Evolutionary conservation across 2,113 vertebrate genomes (phyloP).

Genomic region (Falco punctatus): DNA sequence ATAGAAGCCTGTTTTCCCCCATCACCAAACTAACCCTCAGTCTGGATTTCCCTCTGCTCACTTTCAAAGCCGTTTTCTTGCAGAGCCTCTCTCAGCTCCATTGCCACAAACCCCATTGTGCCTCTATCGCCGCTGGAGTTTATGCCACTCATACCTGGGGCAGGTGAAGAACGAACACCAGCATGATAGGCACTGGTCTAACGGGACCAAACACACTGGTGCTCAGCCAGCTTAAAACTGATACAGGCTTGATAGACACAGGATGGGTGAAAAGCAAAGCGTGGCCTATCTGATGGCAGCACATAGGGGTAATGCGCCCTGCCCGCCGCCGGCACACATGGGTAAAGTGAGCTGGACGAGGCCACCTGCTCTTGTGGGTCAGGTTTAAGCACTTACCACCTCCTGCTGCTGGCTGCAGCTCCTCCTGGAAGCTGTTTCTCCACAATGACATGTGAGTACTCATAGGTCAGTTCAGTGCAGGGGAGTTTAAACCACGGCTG

Average conservation of each 20-base stretch:
- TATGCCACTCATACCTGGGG: neutral
- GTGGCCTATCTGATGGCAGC: fast-evolving
- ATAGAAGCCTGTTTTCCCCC: slow-evolving; percentile 25
- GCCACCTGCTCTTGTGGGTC: neutral
- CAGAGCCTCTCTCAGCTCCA: neutral
- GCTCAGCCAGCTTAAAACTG: neutral
- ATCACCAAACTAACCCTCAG: neutral
- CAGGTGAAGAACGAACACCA: neutral
- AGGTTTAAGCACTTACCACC: neutral
- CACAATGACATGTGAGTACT: neutral
- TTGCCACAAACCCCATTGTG: neutral
- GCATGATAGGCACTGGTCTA: neutral
- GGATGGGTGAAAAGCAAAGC: neutral
- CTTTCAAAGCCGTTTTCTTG: neutral
- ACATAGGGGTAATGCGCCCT: neutral
- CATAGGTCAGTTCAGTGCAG: fast-evolving
- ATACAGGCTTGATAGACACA: neutral
- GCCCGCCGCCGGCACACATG: neutral
- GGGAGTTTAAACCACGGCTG: neutral
- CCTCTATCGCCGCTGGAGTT: neutral
- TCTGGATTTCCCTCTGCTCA: neutral
- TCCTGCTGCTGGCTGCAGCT: neutral
- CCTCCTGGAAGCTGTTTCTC: neutral
- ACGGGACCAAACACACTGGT: neutral
- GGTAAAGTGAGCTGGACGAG: neutral